Evolutionary conservation across 2,888 invertebrate genomes (phyloP).

Genomic region (Psylliodes chrysocephalus): DNA sequence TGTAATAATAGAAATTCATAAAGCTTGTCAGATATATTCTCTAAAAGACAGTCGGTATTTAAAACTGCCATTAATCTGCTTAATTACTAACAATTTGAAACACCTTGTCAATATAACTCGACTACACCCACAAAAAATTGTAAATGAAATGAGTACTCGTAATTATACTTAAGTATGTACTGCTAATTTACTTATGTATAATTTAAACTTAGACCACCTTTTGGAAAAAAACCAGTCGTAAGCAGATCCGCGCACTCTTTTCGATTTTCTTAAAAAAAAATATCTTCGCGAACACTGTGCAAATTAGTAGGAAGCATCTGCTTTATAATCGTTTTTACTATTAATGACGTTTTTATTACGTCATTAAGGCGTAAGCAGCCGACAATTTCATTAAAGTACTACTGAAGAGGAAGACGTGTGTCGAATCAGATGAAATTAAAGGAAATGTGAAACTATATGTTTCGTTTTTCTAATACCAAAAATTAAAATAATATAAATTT

Average conservation of each 20-base stretch:
- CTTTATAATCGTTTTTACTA: constrained; percentile 13
- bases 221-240: constrained; percentile 2
- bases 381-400: constrained; percentile 39
- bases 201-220: not conserved
- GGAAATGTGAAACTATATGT: not conserved
- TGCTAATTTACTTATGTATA: not conserved
- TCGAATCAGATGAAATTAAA: constrained; percentile 7
- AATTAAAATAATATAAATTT: too few relatives aligned
- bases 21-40: too few relatives aligned
- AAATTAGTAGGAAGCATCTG: constrained; percentile 16
- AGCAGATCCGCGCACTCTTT: not conserved
- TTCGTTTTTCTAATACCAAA: too few relatives aligned
- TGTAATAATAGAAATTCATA: too few relatives aligned
- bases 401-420: constrained; percentile 2
- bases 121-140: not conserved
- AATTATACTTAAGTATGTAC: not conserved
- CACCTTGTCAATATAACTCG: not conserved
- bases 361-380: constrained; percentile 40
- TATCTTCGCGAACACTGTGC: not conserved
- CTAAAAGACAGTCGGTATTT: too few relatives aligned
- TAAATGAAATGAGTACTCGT: not conserved
- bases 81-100: not conserved
- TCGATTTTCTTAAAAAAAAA: constrained; percentile 1
- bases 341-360: constrained; percentile 36
- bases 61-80: too few relatives aligned